Evolutionary conservation across 2,113 vertebrate genomes (phyloP), one percentile per base, ranked within the genome.

Genomic region (Heliornis fulica): DNA sequence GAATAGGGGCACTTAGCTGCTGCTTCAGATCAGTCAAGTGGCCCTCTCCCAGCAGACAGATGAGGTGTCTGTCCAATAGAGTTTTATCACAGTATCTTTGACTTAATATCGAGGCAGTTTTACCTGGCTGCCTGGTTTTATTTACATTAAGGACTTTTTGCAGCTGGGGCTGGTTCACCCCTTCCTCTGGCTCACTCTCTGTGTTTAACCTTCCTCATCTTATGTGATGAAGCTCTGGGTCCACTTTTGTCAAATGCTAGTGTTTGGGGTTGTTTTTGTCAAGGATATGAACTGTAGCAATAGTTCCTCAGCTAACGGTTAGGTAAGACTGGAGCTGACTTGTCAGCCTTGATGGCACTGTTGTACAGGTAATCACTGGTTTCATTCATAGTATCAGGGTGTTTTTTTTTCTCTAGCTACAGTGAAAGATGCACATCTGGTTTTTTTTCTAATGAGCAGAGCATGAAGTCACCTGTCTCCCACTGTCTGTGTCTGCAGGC

Each of bases 331-430:
- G 7, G 59, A 29, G 72, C 41, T 68, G 80, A 14, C 77, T 65
- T 63, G 78, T 65, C 91, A 90, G 93, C 84, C 48, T n/a, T 15
- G 69, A 77, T 72, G 68, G 56, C 77, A 91, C 82, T 64, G 87
- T 32, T 23, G 83, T 79, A 41, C 45, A 92, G 91, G 91, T 91
- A 83, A 81, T 19, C 65, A 50, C 59, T 40, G 41, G 41, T 90
- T 94, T 66, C 89, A 85, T 80, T 91, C 70, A 74, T 5, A 54
- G 60, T 12, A 74, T 51, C 76, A 43, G 28, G 59, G 50, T 36
- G 32, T 2, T 50, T 0, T 14, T 50, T 71, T n/a, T 29, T 10
- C 89, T 61, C 64, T 40, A 40, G 69, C 50, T 88, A 13, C 54
- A 4, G 66, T 59, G 68, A 41, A 81, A 89, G 70, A 38, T 20